A percentile compares a stretch with the other conserved stretches of the same genome.
phyloP scores from a whole-genome alignment of 2,113 vertebrate genomes.

The Oncorhynchus mykiss region DNA sequence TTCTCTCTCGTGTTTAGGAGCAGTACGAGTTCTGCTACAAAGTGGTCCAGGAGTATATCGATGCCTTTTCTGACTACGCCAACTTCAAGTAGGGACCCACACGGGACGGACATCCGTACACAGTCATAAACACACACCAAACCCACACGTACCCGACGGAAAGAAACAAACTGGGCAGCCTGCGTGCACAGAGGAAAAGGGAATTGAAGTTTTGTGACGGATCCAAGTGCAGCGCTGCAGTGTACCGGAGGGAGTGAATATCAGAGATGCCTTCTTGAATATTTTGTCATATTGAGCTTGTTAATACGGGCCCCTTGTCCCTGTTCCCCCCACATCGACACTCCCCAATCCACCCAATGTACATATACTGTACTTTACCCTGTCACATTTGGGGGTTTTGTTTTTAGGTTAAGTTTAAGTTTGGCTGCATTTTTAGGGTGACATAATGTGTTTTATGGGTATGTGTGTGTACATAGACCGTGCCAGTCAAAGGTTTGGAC shows the following conservation, averaged over 20 bases:
- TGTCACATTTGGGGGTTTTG: slow-evolving; percentile 67
- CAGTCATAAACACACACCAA: slow-evolving; percentile 27
- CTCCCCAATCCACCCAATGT: slow-evolving; percentile 64
- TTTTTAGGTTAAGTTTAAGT: slow-evolving; percentile 90
- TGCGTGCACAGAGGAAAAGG: slow-evolving; percentile 57
- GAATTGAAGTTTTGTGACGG: slow-evolving; percentile 41
- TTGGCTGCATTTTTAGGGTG: slow-evolving; percentile 88
- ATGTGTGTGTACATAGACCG: slow-evolving; percentile 54
- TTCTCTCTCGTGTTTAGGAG: slow-evolving; percentile 74
- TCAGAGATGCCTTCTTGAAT: slow-evolving; percentile 93
- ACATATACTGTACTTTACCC: slow-evolving; percentile 78
- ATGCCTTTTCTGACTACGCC: slow-evolving; percentile 98
- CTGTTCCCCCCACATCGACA: slow-evolving; percentile 40
- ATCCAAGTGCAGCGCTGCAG: slow-evolving; percentile 49
- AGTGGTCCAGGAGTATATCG: slow-evolving; percentile 99
- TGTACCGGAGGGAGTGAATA: slow-evolving; percentile 50
- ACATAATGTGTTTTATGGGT: slow-evolving; percentile 87
- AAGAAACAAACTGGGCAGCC: slow-evolving; percentile 42
- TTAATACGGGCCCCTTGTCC: slow-evolving; percentile 79
- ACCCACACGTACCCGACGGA: slow-evolving; percentile 35
- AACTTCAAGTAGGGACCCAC: slow-evolving; percentile 89
- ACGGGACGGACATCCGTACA: slow-evolving; percentile 30
- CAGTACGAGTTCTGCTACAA: slow-evolving; percentile 99
- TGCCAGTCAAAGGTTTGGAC: too few species aligned
- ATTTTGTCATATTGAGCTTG: slow-evolving; percentile 99